A percentile compares a stretch with the other conserved stretches of the same genome.
phyloP scores from a whole-genome alignment of 2,888 invertebrate genomes.

The Pterostichus madidus region DNA sequence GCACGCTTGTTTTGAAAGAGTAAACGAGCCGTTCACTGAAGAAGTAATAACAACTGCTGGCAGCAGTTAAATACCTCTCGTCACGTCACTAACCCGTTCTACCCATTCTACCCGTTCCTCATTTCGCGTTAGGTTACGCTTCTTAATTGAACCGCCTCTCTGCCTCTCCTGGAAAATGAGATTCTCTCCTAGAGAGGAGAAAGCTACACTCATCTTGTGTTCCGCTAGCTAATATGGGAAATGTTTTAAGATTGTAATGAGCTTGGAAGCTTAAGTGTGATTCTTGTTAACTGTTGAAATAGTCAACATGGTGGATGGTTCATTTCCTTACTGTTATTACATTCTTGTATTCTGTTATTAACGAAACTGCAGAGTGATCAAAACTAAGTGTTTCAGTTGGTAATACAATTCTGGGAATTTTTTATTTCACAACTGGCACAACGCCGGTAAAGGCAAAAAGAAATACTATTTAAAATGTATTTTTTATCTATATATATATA shows the following conservation, averaged over 20 bases:
- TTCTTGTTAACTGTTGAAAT: too few relatives aligned
- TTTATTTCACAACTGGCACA: too few relatives aligned
- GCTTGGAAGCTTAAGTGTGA: neutral
- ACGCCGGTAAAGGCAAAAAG: too few relatives aligned
- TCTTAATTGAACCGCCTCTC: constrained; percentile 26
- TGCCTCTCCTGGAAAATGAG: neutral
- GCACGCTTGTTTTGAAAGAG: constrained; percentile 48
- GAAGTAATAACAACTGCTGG: constrained; percentile 55
- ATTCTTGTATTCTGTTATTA: too few relatives aligned
- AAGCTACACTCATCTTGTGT: neutral
- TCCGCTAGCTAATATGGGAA: constrained; percentile 4
- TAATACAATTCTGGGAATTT: too few relatives aligned
- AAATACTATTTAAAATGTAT: too few relatives aligned
- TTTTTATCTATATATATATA: too few relatives aligned
- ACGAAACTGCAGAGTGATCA: too few relatives aligned
- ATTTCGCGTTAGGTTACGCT: constrained; percentile 24
- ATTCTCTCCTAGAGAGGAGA: neutral
- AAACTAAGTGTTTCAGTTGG: too few relatives aligned
- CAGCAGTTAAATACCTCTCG: constrained; percentile 43
- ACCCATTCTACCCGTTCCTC: constrained; percentile 8
- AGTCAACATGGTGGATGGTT: too few relatives aligned
- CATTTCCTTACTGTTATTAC: too few relatives aligned
- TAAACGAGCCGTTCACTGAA: constrained; percentile 27
- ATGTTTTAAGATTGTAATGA: constrained; percentile 2
- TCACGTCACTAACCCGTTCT: constrained; percentile 48